These are phyloP conservation scores for Agriopis marginaria DNA, from an alignment of 2,888 invertebrate genomes.

Conservation along the genomic window DNA sequence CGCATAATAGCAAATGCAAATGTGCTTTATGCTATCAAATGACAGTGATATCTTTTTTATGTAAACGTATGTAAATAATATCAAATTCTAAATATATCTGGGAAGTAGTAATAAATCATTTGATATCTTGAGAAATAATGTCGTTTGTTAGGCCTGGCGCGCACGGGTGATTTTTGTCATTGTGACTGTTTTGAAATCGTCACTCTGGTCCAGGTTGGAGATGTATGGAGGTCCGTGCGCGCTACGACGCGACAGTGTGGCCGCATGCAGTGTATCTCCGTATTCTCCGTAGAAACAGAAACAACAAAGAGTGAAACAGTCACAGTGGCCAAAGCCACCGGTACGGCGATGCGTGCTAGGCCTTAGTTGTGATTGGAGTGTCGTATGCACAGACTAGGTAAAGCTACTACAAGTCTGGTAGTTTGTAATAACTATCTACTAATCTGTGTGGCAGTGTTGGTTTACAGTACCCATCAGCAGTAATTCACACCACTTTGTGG, in stretches of 20 bases:
- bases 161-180: no score
- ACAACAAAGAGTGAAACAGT: no score
- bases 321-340: no score
- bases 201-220: no score
- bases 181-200: no score
- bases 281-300: no score
- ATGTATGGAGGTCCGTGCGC: no score
- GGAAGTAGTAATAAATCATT: constrained; percentile 68
- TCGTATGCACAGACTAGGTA: neutral
- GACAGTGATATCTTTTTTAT: constrained; percentile 18
- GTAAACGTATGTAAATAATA: constrained; percentile 42
- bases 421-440: constrained; percentile 10
- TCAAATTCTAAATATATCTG: constrained; percentile 53
- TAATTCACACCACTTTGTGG: constrained; percentile 71
- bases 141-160: constrained; percentile 46
- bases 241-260: no score
- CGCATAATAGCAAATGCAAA: neutral
- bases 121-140: constrained; percentile 68
- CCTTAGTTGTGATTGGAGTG: constrained; percentile 59
- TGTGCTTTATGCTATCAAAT: constrained; percentile 7
- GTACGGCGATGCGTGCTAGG: no score
- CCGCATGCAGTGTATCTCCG: no score
- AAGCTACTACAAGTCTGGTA: no score
- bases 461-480: constrained; percentile 71
- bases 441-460: constrained; percentile 60